phyloP scores from a whole-genome alignment of 2,797 vertebrate species.

The Megaceryle alcyon region DNA sequence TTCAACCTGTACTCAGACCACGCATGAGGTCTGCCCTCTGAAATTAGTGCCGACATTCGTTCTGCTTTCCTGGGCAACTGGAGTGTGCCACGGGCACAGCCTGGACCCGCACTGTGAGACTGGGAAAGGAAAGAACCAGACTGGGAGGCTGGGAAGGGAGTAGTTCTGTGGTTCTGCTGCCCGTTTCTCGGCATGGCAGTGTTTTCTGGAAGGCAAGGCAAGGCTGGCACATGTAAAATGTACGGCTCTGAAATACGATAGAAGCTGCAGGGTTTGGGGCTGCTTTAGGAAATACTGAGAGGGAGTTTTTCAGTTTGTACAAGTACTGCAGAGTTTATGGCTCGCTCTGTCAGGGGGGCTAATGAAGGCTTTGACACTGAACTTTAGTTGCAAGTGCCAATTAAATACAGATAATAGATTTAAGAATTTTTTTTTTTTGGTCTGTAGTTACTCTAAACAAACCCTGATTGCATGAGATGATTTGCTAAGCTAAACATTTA shows the following conservation, averaged over 20 bases:
- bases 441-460: neutral
- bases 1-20: neutral
- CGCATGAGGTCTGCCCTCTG: neutral
- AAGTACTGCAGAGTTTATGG: neutral
- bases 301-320: neutral
- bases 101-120: too few species aligned
- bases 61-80: neutral
- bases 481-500: neutral
- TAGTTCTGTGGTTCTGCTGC: neutral
- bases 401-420: neutral
- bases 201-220: neutral
- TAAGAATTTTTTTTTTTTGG: neutral
- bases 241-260: rapidly evolving
- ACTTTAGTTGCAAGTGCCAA: neutral
- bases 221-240: neutral
- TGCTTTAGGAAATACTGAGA: neutral
- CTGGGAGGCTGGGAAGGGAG: neutral
- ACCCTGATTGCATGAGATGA: neutral
- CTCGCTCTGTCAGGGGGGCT: neutral
- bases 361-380: neutral
- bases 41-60: rapidly evolving
- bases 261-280: neutral
- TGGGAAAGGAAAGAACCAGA: neutral
- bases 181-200: rapidly evolving
- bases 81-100: neutral